Base-by-base conservation (phyloP, 2,797 vertebrate species). In the Lophotriccus pileatus region DNA sequence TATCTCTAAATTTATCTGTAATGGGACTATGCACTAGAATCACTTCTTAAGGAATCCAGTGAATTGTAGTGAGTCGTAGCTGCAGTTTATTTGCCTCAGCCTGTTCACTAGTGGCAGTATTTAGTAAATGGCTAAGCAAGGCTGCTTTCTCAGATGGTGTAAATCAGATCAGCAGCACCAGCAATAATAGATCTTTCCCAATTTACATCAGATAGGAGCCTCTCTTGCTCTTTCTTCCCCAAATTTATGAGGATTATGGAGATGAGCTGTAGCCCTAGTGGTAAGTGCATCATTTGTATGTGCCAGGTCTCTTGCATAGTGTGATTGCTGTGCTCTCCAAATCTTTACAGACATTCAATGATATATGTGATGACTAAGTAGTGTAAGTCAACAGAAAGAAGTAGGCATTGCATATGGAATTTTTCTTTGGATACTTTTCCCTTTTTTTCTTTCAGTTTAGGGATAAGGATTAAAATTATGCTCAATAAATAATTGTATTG, bases 241-340 rank as follows among this genome's bases (percentile, higher is more conserved):
- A 91, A 91, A 97, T 93, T 96, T 97, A 95, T 95, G 93, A 84
- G 96, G 50, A 95, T 95, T 97, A 97, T 96, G 95, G 93, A 97
- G 94, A 97, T 94, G 76, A 97, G 80, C 62, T 96, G 81, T 90
- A 93, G 82, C 91, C 87, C 53, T 68, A 58, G 78, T 30, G 27
- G 87, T 78, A 96, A 97, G 97, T 97, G 85, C 83, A 94, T 97
- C 95, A 96, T 93, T 97, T 97, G 95, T 96, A 96, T 75, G 84
- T 84, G 95, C 92, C 91, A 94, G 90, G 70, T 44, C 44, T 91
- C 94, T 80, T 47, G 86, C 79, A 95, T 14, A 87, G 82, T 36
- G 18, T 36, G 77, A 89, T 88, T 72, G 39, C 83, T 96, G 56
- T 55, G 53, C 39, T 96, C 55, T 91, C 90, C 79, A 91, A 62